These are phyloP conservation scores for Hydriomena furcata DNA, from an alignment of 2,888 invertebrate species.

Conservation along the genomic window DNA sequence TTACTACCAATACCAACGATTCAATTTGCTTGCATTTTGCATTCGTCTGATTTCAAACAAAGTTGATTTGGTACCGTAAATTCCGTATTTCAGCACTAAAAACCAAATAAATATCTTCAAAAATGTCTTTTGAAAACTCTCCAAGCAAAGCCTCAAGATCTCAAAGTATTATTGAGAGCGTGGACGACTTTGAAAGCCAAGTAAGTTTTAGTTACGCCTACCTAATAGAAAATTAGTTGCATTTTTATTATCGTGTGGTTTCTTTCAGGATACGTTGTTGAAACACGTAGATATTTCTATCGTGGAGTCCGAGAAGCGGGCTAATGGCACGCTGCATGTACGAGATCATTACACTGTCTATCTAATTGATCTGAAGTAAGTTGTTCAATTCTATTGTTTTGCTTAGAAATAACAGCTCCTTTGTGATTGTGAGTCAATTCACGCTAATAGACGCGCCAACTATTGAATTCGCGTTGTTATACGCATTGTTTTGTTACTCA, in stretches of 20 bases:
- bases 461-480: background rate
- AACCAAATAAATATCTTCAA: constrained; percentile 23
- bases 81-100: constrained; percentile 2
- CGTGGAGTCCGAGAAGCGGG: constrained; percentile 90
- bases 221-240: constrained; percentile 42
- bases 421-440: constrained; percentile 45
- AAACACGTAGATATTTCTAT: constrained; percentile 90
- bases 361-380: constrained; percentile 90
- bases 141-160: constrained; percentile 61
- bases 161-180: constrained; percentile 58
- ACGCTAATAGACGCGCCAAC: constrained; percentile 23
- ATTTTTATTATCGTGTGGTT: constrained; percentile 34
- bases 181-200: constrained; percentile 69
- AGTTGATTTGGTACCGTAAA: constrained; percentile 3
- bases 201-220: constrained; percentile 64
- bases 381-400: constrained; percentile 51
- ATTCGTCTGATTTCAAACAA: constrained; percentile 16
- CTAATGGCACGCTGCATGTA: constrained; percentile 88
- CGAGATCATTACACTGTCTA: constrained; percentile 91
- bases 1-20: no score
- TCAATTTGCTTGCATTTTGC: constrained; percentile 1
- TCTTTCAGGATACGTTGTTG: constrained; percentile 85
- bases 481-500: no score
- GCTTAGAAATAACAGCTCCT: constrained; percentile 44
- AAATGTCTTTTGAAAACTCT: constrained; percentile 63